Conservation (phyloP, 2,113 vertebrate species). For the Aspiorhynchus laticeps region DNA sequence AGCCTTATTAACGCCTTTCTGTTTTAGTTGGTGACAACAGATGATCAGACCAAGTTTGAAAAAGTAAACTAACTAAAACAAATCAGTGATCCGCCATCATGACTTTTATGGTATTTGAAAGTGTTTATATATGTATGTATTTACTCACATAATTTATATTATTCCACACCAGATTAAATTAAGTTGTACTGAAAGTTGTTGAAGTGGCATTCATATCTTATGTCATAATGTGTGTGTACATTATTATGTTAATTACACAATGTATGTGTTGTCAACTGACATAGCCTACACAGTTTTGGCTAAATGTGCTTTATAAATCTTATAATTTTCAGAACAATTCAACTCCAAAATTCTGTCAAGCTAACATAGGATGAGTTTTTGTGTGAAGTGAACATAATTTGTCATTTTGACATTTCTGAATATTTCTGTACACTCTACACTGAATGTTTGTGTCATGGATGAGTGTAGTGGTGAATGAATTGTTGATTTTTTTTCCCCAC, state of each 20-base stretch:
- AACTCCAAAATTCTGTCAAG: background rate
- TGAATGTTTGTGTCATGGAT: background rate
- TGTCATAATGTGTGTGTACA: background rate
- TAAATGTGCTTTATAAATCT: background rate
- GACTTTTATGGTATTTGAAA: background rate
- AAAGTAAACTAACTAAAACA: no score
- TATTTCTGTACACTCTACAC: background rate
- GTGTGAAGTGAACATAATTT: background rate
- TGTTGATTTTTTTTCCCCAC: background rate
- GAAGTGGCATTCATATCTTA: background rate
- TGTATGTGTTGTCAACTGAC: background rate
- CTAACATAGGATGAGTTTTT: background rate
- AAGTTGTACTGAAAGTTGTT: background rate
- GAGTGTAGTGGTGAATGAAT: background rate
- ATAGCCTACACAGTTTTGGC: background rate
- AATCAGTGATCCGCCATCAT: background rate
- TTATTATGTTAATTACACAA: background rate
- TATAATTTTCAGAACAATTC: background rate
- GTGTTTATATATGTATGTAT: background rate
- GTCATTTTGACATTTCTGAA: background rate
- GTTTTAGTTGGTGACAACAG: background rate
- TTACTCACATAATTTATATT: no score
- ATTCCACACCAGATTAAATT: no score
- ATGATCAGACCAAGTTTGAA: background rate
- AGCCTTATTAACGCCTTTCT: background rate